Percentiles rank a stretch among this genome's conserved stretches.
Conservation (phyloP, 2,888 invertebrate genomes). For the Himalopsyche kuldschensis region DNA sequence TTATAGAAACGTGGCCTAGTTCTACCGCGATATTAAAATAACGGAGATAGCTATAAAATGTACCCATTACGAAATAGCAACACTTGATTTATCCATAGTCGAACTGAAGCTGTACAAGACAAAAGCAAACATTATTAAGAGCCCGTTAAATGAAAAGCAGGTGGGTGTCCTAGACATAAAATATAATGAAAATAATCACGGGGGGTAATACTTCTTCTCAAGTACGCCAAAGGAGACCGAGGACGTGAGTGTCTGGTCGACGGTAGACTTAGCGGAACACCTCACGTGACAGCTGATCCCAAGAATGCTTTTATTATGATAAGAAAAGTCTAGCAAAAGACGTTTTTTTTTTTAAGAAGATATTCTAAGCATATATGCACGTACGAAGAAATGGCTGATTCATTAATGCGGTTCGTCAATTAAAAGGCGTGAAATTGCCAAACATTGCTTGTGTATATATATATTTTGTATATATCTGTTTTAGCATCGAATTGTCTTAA, state of each 20-base stretch:
- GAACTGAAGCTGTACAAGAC: not conserved
- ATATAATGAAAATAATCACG: not conserved
- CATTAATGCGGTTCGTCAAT: not conserved
- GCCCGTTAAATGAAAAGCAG: not conserved
- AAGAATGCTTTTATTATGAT: not conserved
- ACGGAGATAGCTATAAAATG: not conserved
- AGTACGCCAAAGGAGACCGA: not conserved
- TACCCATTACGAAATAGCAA: not conserved
- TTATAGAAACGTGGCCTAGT: not conserved
- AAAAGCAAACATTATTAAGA: not conserved
- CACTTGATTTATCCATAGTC: not conserved
- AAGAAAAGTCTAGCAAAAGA: too few species aligned
- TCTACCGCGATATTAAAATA: not conserved
- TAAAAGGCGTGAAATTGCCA: not conserved
- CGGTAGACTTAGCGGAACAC: not conserved
- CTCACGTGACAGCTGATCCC: not conserved
- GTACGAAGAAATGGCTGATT: too few species aligned
- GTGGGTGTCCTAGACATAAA: not conserved
- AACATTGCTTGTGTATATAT: not conserved
- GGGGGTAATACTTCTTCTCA: not conserved
- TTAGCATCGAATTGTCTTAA: not conserved
- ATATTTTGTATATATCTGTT: too few species aligned
- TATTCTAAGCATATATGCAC: too few species aligned
- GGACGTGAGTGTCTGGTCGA: not conserved
- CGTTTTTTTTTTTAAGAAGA: too few species aligned